Percentiles rank a stretch among this genome's conserved stretches.
Conservation (phyloP, 2,113 vertebrate species). For the Elgaria multicarinata region DNA sequence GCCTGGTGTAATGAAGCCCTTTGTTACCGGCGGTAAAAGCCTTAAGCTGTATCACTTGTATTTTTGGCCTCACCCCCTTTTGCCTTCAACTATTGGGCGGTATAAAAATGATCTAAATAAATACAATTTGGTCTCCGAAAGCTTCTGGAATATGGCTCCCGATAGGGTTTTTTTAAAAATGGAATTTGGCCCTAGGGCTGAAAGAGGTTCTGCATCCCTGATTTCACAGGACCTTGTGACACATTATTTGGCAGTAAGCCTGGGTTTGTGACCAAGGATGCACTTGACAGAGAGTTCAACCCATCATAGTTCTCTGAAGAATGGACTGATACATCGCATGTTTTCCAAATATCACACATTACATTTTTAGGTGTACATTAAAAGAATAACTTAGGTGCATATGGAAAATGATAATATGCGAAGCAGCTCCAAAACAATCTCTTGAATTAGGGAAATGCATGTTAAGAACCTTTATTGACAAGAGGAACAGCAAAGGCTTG, state of each 20-base stretch:
- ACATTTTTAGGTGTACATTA: background rate
- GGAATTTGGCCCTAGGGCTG: no score
- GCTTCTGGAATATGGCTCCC: no score
- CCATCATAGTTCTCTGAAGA: background rate
- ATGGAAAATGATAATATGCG: background rate
- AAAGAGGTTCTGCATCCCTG: no score
- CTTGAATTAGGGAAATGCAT: background rate
- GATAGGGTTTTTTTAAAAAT: no score
- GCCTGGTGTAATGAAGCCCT: no score
- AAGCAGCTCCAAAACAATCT: background rate
- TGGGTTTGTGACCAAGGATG: background rate
- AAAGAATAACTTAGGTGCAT: background rate
- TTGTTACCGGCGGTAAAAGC: no score
- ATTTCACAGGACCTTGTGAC: background rate
- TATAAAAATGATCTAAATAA: no score
- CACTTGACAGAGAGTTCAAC: background rate
- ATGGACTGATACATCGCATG: background rate
- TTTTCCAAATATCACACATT: background rate
- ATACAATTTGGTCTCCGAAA: no score
- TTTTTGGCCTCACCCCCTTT: no score
- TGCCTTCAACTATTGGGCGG: no score
- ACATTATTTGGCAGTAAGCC: background rate
- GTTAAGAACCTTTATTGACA: background rate
- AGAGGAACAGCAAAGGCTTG: background rate
- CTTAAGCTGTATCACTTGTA: no score